Base-by-base conservation (phyloP, 2,113 vertebrate genomes). In the Ctenomys sociabilis region DNA sequence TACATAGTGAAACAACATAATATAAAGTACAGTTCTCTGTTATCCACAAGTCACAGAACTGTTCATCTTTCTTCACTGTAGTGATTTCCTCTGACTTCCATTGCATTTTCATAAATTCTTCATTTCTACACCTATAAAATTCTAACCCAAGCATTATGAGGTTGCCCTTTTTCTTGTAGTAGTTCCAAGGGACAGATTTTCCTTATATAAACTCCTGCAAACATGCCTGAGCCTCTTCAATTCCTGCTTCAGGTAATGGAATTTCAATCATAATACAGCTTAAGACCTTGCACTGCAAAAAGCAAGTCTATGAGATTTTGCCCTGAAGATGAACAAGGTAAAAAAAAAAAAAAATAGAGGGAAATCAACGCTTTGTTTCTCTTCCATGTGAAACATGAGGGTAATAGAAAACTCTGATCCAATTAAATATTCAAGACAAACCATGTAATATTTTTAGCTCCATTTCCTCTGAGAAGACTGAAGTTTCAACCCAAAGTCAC, bases 271-370 rank as follows among this genome's bases (percentile, higher is more conserved):
- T 86, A 21, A 90, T 8, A 32, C 28, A 90, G 64, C 19, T 5
- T 68, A 26, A 21, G 11, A 22, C 24, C 49, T 24, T 73, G 14
- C 32, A 22, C 73, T 88, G 54, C 22, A 40, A 63, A 90, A 88
- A 88, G 64, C 13, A 63, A 90, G 3, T 30, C 32, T 87, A 87
- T 6, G 59, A n/a, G 9, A 49, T 59, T 43, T 68, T 94, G 10
- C 28, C 35, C 26, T 8, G 87, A 54, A 78, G 11, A 92, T 5
- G 22, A 93, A 84, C 21, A 84, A 80, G 7, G 54, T 12, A 32
- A n/a, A n/a, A n/a, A 83, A 92, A 92, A 54, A 32, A 86, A 92
- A 92, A 54, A 92, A 61, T 22, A 92, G 13, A 90, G 16, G 11
- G 66, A 63, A 0, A 70, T 19, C 81, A 92, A 70, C 5, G 32